Evolutionary conservation across 2,888 invertebrate species (phyloP).

Genomic region (Caenorhabditis panamensis): DNA sequence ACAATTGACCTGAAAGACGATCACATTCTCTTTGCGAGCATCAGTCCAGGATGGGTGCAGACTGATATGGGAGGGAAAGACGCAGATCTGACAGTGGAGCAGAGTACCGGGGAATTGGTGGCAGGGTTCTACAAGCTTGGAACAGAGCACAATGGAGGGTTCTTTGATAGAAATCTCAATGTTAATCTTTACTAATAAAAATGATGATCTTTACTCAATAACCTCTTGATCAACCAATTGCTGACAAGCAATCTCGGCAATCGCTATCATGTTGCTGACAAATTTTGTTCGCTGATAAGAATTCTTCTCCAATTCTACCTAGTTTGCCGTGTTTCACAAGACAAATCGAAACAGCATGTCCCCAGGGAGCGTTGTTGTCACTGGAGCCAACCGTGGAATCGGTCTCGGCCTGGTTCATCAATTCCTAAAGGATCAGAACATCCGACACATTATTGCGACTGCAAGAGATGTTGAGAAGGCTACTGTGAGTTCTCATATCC

Average conservation of each 20-base stretch:
- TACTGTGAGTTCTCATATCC: slow-evolving; percentile 35
- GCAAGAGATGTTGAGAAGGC: slow-evolving; percentile 87
- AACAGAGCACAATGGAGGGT: no score
- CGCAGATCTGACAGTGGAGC: slow-evolving; percentile 53
- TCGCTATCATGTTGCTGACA: no score
- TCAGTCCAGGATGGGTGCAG: slow-evolving; percentile 73
- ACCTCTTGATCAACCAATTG: no score
- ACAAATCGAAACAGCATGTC: no score
- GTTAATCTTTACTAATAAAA: not conserved
- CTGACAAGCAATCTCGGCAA: no score
- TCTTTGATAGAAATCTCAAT: not conserved
- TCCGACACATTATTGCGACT: slow-evolving; percentile 82
- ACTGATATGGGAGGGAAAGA: slow-evolving; percentile 70
- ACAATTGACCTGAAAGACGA: slow-evolving; percentile 52
- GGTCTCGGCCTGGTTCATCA: no score
- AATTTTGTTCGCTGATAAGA: no score
- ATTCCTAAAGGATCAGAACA: no score
- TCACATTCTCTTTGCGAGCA: slow-evolving; percentile 55
- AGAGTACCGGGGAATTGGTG: not conserved
- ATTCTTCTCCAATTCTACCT: no score
- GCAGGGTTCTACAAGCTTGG: not conserved
- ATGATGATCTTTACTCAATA: no score
- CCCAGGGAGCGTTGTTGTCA: slow-evolving; percentile 84
- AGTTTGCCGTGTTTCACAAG: no score
- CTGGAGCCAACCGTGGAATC: no score